Base-by-base conservation (phyloP, 2,888 invertebrate genomes). In the Candidula unifasciata region DNA sequence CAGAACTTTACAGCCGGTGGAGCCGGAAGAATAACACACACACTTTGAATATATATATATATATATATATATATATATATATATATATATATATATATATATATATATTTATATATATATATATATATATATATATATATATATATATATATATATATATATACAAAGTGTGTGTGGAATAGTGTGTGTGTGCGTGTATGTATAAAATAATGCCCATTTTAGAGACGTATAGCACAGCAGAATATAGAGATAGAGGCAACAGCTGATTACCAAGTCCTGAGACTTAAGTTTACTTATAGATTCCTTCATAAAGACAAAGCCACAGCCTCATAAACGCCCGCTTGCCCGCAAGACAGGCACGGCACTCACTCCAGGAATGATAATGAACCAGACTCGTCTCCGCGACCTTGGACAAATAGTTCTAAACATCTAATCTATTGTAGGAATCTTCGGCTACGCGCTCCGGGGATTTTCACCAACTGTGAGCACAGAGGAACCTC, bases 1-100 rank as follows among this genome's bases (percentile, higher is more conserved):
- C n/a, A n/a, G n/a, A n/a, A n/a, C n/a, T n/a, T n/a, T n/a, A n/a
- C n/a, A n/a, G n/a, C n/a, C n/a, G n/a, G n/a, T n/a, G n/a, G n/a
- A n/a, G n/a, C n/a, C n/a, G n/a, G n/a, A n/a, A n/a, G n/a, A n/a
- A n/a, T n/a, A n/a, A n/a, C n/a, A n/a, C n/a, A n/a, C n/a, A n/a
- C n/a, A n/a, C n/a, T n/a, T n/a, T 71, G 33, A 30, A 71, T 71
- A 71, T 71, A 71, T 71, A 71, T 71, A 71, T 71, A 71, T 71
- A 71, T 71, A 71, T 71, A 71, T 71, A 71, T 71, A 71, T 71
- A 71, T 30, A 71, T 71, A 30, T 71, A 71, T 71, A 71, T 71
- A 71, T 71, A 71, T 71, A 71, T 71, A 71, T 71, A 71, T 8
- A 27, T 3, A 13, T 21, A 68, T 68, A 68, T 68, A 68, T 68